These are phyloP conservation scores for Chymomyza fuscimana DNA, from an alignment of 2,888 invertebrate genomes.

Conservation along the genomic window DNA sequence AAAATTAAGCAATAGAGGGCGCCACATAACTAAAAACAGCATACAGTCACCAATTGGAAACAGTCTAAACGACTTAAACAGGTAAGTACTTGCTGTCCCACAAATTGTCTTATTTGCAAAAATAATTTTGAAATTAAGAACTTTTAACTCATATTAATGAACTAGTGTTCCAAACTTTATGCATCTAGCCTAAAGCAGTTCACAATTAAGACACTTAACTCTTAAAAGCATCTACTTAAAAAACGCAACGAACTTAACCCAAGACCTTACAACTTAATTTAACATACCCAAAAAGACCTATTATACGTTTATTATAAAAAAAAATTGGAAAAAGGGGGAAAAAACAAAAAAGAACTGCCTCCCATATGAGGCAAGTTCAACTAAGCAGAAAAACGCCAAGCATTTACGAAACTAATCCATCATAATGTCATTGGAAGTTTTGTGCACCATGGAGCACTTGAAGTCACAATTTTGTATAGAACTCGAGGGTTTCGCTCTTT, in stretches of 20 bases:
- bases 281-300: background rate
- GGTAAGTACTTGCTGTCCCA: too few species aligned
- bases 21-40: too few species aligned
- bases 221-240: background rate
- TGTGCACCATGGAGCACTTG: background rate
- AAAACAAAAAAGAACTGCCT: background rate
- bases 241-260: background rate
- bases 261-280: background rate
- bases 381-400: conserved; percentile 63
- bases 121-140: too few species aligned
- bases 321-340: background rate
- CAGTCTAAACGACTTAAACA: too few species aligned
- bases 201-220: background rate
- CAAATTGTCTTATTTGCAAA: too few species aligned
- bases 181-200: background rate
- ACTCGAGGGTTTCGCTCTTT: conserved; percentile 46
- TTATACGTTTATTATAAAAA: background rate
- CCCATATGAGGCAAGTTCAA: conserved; percentile 49
- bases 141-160: background rate
- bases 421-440: conserved; percentile 47
- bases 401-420: conserved; percentile 70
- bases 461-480: background rate
- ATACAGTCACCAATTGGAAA: too few species aligned
- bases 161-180: background rate
- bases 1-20: too few species aligned